A percentile compares a stretch with the other conserved stretches of the same genome.
phyloP scores from a whole-genome alignment of 2,113 vertebrate genomes.

The Rynchops niger region DNA sequence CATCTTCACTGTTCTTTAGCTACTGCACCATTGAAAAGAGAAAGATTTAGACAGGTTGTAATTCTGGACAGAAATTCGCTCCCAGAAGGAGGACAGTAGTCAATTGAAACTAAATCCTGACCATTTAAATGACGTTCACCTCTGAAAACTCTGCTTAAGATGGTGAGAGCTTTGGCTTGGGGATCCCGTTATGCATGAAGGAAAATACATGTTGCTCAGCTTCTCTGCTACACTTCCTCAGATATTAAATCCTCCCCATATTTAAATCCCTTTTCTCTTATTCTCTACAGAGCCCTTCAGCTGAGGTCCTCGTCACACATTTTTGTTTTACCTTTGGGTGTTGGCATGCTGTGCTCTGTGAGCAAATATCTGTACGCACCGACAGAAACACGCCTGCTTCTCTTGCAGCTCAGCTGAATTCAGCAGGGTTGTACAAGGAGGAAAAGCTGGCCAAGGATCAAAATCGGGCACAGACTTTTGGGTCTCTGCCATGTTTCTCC shows the following conservation, averaged over 20 bases:
- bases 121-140: not conserved
- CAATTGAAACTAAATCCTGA: not conserved
- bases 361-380: not conserved
- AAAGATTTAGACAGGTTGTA: not conserved
- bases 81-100: not conserved
- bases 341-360: not conserved
- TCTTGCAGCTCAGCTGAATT: not conserved
- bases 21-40: not conserved
- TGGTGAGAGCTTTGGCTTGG: not conserved
- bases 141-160: not conserved
- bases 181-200: not conserved
- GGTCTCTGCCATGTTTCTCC: not conserved
- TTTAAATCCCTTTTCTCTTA: not conserved
- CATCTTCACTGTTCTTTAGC: not conserved
- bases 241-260: not conserved
- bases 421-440: not conserved
- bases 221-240: not conserved
- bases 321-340: not conserved
- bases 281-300: not conserved
- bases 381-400: not conserved
- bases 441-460: not conserved
- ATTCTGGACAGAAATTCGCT: not conserved
- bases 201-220: not conserved
- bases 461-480: not conserved
- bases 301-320: not conserved